A percentile compares a stretch with the other conserved stretches of the same genome.
Evolutionary conservation across 2,888 invertebrate genomes (phyloP).

Genomic region (Aleiodes testaceus): DNA sequence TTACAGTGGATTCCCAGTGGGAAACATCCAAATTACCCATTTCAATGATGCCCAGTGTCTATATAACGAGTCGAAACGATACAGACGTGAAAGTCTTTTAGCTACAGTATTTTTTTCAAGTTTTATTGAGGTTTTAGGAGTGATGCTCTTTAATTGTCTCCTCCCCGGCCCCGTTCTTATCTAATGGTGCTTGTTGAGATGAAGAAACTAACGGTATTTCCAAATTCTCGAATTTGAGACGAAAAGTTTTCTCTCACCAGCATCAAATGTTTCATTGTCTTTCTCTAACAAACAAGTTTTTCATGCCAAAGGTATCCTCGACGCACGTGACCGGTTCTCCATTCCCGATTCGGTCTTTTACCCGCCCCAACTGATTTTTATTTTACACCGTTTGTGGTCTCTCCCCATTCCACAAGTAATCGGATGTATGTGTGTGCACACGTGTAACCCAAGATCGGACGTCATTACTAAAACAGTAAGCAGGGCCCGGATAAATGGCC

Average conservation of each 20-base stretch:
- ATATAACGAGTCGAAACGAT: conserved; percentile 6
- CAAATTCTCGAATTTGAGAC: too few relatives aligned
- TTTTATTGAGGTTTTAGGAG: conserved; percentile 18
- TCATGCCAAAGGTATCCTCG: conserved; percentile 21
- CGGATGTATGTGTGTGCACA: conserved; percentile 39
- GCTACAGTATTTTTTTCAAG: background rate
- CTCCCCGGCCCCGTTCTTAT: background rate
- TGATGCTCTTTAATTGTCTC: conserved; percentile 2
- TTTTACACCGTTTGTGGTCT: conserved; percentile 32
- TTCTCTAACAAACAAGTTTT: conserved; percentile 28
- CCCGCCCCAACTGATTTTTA: conserved; percentile 35
- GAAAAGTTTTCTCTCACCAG: background rate
- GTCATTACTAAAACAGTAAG: conserved; percentile 69
- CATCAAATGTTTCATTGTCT: conserved; percentile 1
- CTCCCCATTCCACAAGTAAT: background rate
- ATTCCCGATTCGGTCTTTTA: conserved; percentile 44
- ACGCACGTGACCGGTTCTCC: conserved; percentile 44
- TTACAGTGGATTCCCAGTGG: background rate
- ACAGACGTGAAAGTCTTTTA: conserved; percentile 12
- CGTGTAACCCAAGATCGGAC: conserved; percentile 53
- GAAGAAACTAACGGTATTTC: background rate
- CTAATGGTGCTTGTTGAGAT: background rate
- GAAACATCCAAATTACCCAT: conserved; percentile 22
- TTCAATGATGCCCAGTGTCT: background rate
- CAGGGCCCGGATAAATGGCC: conserved; percentile 65